Evolutionary conservation across 1,140 invertebrate species (phyloP), one percentile per base, ranked within the genome.

Genomic region (Anastrepha obliqua): DNA sequence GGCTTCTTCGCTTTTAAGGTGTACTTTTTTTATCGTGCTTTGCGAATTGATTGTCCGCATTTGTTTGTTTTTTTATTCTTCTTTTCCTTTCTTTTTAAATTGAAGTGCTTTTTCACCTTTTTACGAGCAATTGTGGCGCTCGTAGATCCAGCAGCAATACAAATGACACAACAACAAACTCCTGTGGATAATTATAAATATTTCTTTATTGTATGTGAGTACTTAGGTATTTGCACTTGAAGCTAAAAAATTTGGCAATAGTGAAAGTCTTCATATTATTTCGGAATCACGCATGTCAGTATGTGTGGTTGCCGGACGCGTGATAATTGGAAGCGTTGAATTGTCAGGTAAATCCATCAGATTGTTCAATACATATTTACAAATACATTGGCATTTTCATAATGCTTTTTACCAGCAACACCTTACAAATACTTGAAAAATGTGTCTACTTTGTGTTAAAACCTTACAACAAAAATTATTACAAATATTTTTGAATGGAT

Each of bases 201-300:
- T 42, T 47, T n/a, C 29, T 29, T 29, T 29, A 29, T 29, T 74
- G 4, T 74, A 44, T 74, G 67, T 74, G 39, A 55, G 51, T 55
- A 55, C 67, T 4, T 13, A 44, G 42, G 11, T 44, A 44, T 74
- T 74, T 47, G 67, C 42, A 74, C 44, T 74, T 74, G 67, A 74
- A 47, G 67, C 67, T 7, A 13, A 29, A 42, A 74, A 74, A 74
- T 74, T 74, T 74, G 67, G 67, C 44, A 74, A 74, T 74, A 74
- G 67, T 74, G 67, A 74, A 74, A 74, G 67, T 74, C 15, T 74
- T 42, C 15, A 74, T 7, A 74, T 74, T 74, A 44, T 74, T 74
- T 47, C 67, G 42, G 15, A 44, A 47, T 47, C 44, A 44, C 42
- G 39, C 67, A 74, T 74, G 44, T 17, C 39, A n/a, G 39, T 74